phyloP scores from a whole-genome alignment of 2,113 vertebrate genomes.

The Tamias sibiricus region DNA sequence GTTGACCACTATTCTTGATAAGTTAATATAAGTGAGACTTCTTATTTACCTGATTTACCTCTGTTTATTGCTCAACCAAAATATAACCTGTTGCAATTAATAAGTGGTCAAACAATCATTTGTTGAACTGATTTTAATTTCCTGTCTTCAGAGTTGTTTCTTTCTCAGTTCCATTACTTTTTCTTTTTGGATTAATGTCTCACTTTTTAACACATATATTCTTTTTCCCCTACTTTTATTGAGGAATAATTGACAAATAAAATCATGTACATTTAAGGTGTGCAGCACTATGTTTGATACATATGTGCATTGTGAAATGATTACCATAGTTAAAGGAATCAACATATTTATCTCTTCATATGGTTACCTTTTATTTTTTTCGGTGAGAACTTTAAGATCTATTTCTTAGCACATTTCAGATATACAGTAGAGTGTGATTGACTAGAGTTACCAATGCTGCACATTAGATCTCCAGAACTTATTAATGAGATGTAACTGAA shows the following conservation, averaged over 20 bases:
- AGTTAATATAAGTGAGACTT: neutral
- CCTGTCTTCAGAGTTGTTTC: neutral
- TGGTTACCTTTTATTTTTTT: neutral
- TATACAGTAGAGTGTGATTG: neutral
- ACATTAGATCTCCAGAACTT: neutral
- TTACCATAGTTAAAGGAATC: neutral
- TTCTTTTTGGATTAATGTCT: neutral
- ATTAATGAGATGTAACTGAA: no score
- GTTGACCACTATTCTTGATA: neutral
- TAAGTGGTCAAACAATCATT: neutral
- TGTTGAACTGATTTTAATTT: neutral
- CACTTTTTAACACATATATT: neutral
- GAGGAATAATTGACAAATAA: neutral
- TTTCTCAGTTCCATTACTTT: neutral
- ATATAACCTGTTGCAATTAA: neutral
- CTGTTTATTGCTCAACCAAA: neutral
- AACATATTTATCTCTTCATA: neutral
- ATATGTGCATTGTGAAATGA: neutral
- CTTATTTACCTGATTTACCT: conserved; percentile 2
- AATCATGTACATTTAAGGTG: neutral
- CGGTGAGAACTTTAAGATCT: neutral
- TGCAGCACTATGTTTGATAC: neutral
- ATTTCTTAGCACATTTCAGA: neutral
- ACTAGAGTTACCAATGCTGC: neutral
- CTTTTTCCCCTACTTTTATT: neutral